phyloP scores from a whole-genome alignment of 2,113 vertebrate species.

The Circaetus gallicus region DNA sequence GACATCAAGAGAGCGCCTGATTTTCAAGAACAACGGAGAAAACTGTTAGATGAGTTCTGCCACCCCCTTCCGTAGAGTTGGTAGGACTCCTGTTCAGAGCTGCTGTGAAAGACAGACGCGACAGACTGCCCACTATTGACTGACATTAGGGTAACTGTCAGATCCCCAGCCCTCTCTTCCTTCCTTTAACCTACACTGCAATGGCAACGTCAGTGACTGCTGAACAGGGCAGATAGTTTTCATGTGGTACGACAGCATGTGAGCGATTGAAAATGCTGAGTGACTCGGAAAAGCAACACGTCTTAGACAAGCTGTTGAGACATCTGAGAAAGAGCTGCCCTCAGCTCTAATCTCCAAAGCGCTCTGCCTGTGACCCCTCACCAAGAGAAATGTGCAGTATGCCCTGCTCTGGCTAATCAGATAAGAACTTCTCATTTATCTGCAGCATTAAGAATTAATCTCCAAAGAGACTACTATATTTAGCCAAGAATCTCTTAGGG shows the following conservation, averaged over 20 bases:
- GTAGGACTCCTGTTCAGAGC: background rate
- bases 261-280: accelerated
- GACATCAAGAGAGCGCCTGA: background rate
- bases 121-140: background rate
- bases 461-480: slow-evolving; percentile 18
- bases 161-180: background rate
- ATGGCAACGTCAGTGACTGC: accelerated
- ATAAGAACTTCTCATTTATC: background rate
- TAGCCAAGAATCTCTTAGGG: background rate
- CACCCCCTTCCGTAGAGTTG: background rate
- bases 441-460: background rate
- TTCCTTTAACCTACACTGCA: background rate
- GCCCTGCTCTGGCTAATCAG: slow-evolving; percentile 2
- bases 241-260: accelerated
- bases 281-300: background rate
- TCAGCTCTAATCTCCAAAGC: background rate
- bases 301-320: background rate
- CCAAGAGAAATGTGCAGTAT: background rate
- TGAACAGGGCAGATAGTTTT: background rate
- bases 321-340: background rate
- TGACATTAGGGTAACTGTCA: background rate
- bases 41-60: background rate
- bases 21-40: background rate
- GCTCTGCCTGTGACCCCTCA: background rate
- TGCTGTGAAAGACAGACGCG: background rate